A percentile compares a stretch with the other conserved stretches of the same genome.
These are phyloP conservation scores for Melanostoma scalare DNA, from an alignment of 2,888 invertebrate genomes.

Conservation along the genomic window DNA sequence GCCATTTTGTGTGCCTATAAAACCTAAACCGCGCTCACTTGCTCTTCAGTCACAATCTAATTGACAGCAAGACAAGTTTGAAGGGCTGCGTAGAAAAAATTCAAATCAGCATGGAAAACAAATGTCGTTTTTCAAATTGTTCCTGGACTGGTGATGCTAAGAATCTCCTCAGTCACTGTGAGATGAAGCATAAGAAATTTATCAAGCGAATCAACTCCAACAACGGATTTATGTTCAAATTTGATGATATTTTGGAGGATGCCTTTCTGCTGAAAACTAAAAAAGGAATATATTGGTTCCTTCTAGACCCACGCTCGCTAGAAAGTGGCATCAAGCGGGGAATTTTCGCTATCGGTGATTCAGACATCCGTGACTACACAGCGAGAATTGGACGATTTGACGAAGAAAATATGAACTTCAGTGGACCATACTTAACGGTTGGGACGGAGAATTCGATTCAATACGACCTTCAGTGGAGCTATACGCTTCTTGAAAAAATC, in stretches of 20 bases:
- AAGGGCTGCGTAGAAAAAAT: not conserved
- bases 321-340: constrained; percentile 50
- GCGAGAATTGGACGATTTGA: constrained; percentile 8
- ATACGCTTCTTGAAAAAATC: not conserved
- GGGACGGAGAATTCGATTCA: not conserved
- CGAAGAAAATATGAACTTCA: not conserved
- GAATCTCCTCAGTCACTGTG: constrained; percentile 68
- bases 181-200: constrained; percentile 54
- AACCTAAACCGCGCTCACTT: too few species aligned
- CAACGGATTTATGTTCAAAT: constrained; percentile 65
- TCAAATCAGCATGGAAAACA: not conserved
- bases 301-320: constrained; percentile 27
- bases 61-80: not conserved
- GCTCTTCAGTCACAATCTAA: not conserved
- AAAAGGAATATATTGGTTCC: constrained; percentile 73
- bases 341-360: constrained; percentile 71
- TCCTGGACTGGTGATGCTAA: constrained; percentile 64
- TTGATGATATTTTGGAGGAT: constrained; percentile 65
- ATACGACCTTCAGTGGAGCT: constrained; percentile 36
- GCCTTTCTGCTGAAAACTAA: constrained; percentile 57
- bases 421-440: constrained; percentile 15
- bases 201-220: constrained; percentile 57
- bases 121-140: constrained; percentile 69
- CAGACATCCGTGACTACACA: constrained; percentile 63
- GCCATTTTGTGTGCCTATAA: too few species aligned